Evolutionary conservation across 2,113 vertebrate species (phyloP).

Genomic region (Litocranius walleri): DNA sequence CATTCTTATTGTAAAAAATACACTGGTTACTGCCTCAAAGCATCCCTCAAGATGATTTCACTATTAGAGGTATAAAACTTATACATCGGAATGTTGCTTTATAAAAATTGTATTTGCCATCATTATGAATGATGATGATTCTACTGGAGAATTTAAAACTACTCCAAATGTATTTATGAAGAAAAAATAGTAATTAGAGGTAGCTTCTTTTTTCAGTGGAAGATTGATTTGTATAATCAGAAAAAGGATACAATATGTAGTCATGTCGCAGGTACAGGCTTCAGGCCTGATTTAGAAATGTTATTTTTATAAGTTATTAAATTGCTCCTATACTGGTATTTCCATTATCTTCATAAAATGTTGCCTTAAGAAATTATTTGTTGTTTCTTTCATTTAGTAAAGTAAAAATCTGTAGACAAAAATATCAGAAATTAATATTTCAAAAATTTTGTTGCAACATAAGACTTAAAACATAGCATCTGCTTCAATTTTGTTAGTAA

Average conservation of each 20-base stretch:
- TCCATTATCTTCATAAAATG: slow-evolving; percentile 50
- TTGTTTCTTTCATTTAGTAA: slow-evolving; percentile 24
- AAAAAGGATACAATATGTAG: slow-evolving; percentile 3
- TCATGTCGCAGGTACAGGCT: not conserved
- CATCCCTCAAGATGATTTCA: not conserved
- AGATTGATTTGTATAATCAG: slow-evolving; percentile 56
- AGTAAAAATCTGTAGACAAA: slow-evolving; percentile 24
- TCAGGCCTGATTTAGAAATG: slow-evolving; percentile 33
- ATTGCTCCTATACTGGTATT: slow-evolving; percentile 63
- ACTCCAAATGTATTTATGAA: not conserved
- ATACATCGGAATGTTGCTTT: not conserved
- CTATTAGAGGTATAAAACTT: not conserved
- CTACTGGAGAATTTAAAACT: not conserved
- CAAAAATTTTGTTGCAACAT: not conserved
- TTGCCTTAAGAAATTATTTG: slow-evolving; percentile 50
- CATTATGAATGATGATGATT: slow-evolving; percentile 28
- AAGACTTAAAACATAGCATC: not conserved
- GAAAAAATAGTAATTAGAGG: not conserved
- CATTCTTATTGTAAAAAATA: not conserved
- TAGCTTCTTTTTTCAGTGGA: slow-evolving; percentile 21
- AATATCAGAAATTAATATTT: not conserved
- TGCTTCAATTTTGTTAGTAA: not conserved
- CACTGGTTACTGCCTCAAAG: not conserved
- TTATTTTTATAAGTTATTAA: slow-evolving; percentile 28
- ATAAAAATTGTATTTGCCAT: slow-evolving; percentile 21